A percentile compares a stretch with the other conserved stretches of the same genome.
Evolutionary conservation across 2,797 vertebrate species (phyloP).

Genomic region (Urophycis tenuis): DNA sequence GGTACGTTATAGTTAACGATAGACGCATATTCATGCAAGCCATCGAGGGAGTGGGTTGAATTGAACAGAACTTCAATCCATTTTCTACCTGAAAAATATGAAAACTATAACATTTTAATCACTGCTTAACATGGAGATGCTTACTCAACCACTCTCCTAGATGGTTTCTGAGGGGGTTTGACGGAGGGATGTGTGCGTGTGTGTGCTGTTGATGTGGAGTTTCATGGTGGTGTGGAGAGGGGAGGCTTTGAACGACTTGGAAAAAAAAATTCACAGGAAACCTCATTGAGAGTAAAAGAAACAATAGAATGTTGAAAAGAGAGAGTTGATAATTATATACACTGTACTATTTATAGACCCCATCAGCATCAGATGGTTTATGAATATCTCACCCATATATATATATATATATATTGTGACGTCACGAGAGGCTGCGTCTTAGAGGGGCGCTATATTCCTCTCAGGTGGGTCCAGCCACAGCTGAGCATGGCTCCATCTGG

Average conservation of each 20-base stretch:
- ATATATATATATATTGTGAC: no score
- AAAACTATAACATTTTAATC: constrained; percentile 74
- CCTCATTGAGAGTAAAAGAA: background rate
- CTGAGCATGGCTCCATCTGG: no score
- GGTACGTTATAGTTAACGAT: constrained; percentile 56
- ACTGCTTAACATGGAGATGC: constrained; percentile 73
- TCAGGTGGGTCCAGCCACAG: no score
- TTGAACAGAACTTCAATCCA: constrained; percentile 57
- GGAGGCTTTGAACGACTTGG: constrained; percentile 53
- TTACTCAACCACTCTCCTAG: constrained; percentile 62
- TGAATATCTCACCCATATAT: no score
- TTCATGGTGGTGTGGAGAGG: constrained; percentile 39
- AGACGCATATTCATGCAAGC: constrained; percentile 61
- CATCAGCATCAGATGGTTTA: background rate
- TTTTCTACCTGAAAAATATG: constrained; percentile 70
- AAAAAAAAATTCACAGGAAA: constrained; percentile 33
- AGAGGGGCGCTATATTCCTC: no score
- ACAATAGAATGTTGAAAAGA: background rate
- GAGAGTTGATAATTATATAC: no score
- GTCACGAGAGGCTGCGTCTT: no score
- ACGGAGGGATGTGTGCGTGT: constrained; percentile 30
- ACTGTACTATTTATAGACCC: background rate
- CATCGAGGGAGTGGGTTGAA: constrained; percentile 29
- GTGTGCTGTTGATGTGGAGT: background rate
- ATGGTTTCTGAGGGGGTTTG: constrained; percentile 52